These are phyloP conservation scores for Brevimyrus niger DNA, from an alignment of 2,113 vertebrate genomes.

Conservation along the genomic window DNA sequence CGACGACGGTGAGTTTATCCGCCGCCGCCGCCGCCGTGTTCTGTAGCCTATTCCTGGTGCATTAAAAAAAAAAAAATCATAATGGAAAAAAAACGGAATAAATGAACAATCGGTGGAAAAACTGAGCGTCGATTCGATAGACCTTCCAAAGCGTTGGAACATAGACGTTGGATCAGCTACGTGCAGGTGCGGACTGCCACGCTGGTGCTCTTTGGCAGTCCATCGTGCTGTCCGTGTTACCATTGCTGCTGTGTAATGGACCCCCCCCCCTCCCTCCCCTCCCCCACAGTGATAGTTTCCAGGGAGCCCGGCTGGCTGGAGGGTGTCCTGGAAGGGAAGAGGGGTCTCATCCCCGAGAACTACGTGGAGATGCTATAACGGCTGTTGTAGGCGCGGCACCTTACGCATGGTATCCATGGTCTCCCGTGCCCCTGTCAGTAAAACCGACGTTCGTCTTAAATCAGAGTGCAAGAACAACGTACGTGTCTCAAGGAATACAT, in stretches of 20 bases:
- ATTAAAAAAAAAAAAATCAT: not conserved
- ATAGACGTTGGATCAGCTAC: not conserved
- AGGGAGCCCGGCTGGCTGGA: slow-evolving; percentile 96
- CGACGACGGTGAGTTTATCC: slow-evolving; percentile 80
- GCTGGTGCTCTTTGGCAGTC: not conserved
- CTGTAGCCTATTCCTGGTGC: not conserved
- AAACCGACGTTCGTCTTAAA: not conserved
- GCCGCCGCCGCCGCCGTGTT: slow-evolving; percentile 45
- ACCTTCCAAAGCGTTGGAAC: not conserved
- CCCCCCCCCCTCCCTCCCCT: slow-evolving; percentile 1
- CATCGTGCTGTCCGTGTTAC: slow-evolving; percentile 14
- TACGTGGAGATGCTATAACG: slow-evolving; percentile 88
- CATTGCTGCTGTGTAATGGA: slow-evolving; percentile 9
- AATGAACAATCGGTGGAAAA: not conserved
- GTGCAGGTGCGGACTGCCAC: not conserved
- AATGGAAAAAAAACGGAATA: not conserved
- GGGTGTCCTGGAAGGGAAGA: slow-evolving; percentile 87
- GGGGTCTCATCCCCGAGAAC: slow-evolving; percentile 95
- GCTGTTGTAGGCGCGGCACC: slow-evolving; percentile 27
- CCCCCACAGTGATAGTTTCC: slow-evolving; percentile 60
- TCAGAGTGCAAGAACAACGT: slow-evolving; percentile 16
- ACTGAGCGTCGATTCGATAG: not conserved
- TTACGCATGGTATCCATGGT: slow-evolving; percentile 83
- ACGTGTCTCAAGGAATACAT: not conserved
- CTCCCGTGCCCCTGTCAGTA: slow-evolving; percentile 27